Percentiles rank a stretch among this genome's conserved stretches.
These are phyloP conservation scores for Bombus impatiens DNA, from an alignment of 1,140 invertebrate species.

Conservation along the genomic window DNA sequence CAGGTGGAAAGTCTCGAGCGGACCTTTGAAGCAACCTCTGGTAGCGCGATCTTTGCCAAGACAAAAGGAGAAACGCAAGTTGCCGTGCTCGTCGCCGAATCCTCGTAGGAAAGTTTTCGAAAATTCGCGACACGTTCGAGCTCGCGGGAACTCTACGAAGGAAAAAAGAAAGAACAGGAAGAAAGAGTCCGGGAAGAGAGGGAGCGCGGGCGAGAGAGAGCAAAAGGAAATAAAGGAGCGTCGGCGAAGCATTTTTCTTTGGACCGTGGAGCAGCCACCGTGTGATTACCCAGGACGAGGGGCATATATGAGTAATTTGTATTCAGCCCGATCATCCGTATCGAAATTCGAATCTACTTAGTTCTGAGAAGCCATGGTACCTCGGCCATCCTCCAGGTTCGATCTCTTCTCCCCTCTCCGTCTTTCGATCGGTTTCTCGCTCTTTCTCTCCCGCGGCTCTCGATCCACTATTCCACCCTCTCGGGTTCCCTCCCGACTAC, in stretches of 20 bases:
- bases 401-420: conserved; percentile 57
- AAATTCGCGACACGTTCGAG: conserved; percentile 23
- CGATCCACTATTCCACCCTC: conserved; percentile 67
- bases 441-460: conserved; percentile 56
- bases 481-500: conserved; percentile 68
- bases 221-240: conserved; percentile 66
- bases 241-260: conserved; percentile 76
- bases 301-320: conserved; percentile 83
- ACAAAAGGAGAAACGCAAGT: not conserved
- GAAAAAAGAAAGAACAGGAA: not conserved
- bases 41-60: not conserved
- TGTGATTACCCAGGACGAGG: conserved; percentile 80
- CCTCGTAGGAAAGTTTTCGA: conserved; percentile 21
- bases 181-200: not conserved
- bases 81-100: not conserved
- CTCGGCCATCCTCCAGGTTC: conserved; percentile 62
- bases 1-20: not conserved
- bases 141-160: not conserved
- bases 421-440: conserved; percentile 24
- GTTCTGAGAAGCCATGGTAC: conserved; percentile 80
- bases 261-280: conserved; percentile 79
- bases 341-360: conserved; percentile 84
- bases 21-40: not conserved
- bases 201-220: conserved; percentile 42
- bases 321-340: conserved; percentile 83